These are phyloP conservation scores for Cheilosia soror DNA, from an alignment of 2,888 invertebrate species.

Conservation along the genomic window DNA sequence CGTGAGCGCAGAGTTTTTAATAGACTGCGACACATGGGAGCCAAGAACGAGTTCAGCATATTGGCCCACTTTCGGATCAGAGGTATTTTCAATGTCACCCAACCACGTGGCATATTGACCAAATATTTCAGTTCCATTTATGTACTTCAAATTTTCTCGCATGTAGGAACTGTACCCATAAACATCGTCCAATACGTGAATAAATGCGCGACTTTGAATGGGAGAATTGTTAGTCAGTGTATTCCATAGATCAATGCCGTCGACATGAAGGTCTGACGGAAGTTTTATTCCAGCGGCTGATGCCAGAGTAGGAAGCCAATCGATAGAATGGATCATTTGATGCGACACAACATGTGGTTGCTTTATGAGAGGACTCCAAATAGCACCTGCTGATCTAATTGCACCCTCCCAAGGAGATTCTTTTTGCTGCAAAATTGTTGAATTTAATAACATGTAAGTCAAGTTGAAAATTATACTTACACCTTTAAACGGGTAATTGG, in stretches of 20 bases:
- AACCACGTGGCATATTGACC: constrained; percentile 80
- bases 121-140: constrained; percentile 80
- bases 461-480: constrained; percentile 82
- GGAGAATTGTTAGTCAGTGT: constrained; percentile 84
- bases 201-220: constrained; percentile 77
- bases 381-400: constrained; percentile 89
- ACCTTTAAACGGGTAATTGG: constrained; percentile 92
- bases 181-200: constrained; percentile 89
- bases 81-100: constrained; percentile 77
- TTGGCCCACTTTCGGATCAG: constrained; percentile 77
- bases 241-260: constrained; percentile 89
- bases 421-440: constrained; percentile 86
- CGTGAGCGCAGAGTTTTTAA: background rate
- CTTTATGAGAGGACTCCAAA: constrained; percentile 88
- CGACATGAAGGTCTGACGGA: constrained; percentile 83
- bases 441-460: background rate
- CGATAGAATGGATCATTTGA: constrained; percentile 91
- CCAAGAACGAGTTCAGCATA: constrained; percentile 79
- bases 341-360: constrained; percentile 86
- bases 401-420: constrained; percentile 94
- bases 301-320: constrained; percentile 92
- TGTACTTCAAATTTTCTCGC: constrained; percentile 79
- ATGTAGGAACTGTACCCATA: constrained; percentile 82
- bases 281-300: constrained; percentile 79
- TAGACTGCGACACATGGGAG: constrained; percentile 78